Evolutionary conservation across 2,797 vertebrate species (phyloP).

Genomic region (Antrozous pallidus): DNA sequence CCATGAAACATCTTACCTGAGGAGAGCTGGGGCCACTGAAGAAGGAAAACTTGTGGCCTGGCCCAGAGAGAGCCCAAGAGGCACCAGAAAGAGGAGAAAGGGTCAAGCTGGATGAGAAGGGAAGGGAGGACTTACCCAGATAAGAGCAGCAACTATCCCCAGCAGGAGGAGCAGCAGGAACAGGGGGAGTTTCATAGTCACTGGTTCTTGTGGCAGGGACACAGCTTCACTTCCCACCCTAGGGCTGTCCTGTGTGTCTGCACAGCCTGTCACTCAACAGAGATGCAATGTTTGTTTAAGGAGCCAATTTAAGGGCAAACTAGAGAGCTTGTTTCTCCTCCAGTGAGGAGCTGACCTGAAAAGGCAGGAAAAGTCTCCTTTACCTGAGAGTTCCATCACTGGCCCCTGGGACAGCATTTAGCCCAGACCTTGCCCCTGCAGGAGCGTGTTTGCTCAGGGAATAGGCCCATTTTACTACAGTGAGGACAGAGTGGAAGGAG

Average conservation of each 20-base stretch:
- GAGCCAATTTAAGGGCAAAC: background rate
- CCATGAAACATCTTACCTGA: background rate
- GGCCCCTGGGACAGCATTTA: background rate
- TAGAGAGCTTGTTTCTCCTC: background rate
- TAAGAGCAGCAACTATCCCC: constrained; percentile 13
- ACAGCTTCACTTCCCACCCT: background rate
- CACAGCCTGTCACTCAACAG: background rate
- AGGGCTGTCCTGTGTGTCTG: no score
- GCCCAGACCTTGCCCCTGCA: background rate
- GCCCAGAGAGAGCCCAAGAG: accelerated
- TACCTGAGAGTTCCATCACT: background rate
- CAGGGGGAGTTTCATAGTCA: background rate
- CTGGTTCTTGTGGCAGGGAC: background rate
- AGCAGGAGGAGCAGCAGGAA: constrained; percentile 38
- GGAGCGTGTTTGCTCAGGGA: accelerated
- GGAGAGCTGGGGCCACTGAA: background rate
- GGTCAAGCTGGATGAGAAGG: background rate
- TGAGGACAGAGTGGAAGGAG: background rate
- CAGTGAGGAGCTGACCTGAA: background rate
- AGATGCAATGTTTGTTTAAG: background rate
- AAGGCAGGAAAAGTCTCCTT: background rate
- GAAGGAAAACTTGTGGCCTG: background rate
- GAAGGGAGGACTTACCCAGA: background rate
- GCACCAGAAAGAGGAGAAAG: no score
- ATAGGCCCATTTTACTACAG: no score